Evolutionary conservation across 1,140 invertebrate genomes (phyloP).

Genomic region (Leptestheria dahalacensis): DNA sequence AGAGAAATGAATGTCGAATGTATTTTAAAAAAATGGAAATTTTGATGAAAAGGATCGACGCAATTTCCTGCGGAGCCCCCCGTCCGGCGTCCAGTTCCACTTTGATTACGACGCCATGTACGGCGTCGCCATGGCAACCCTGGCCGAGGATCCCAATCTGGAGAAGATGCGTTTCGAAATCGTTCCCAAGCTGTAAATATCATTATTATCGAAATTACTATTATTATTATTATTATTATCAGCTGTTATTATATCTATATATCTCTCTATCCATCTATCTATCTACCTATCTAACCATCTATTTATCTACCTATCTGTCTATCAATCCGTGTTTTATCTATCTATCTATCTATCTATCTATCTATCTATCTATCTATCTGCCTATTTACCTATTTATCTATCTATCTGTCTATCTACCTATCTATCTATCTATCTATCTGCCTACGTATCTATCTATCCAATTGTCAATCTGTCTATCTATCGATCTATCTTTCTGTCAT

Average conservation of each 20-base stretch:
- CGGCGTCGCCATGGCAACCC: constrained; percentile 80
- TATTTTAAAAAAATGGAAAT: not conserved
- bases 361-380: too few relatives aligned
- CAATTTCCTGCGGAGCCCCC: constrained; percentile 92
- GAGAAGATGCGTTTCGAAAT: constrained; percentile 97
- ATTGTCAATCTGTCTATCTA: too few relatives aligned
- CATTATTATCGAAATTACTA: not conserved
- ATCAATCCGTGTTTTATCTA: too few relatives aligned
- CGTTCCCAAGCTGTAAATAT: constrained; percentile 82
- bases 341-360: too few relatives aligned
- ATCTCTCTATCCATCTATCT: too few relatives aligned
- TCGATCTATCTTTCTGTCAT: too few relatives aligned
- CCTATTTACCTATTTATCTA: too few relatives aligned
- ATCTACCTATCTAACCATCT: too few relatives aligned
- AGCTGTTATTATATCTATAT: constrained; percentile 6
- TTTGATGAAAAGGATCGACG: constrained; percentile 60
- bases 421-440: too few relatives aligned
- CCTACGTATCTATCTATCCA: too few relatives aligned
- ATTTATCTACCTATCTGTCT: too few relatives aligned
- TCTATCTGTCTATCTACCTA: too few relatives aligned
- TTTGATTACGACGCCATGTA: constrained; percentile 86
- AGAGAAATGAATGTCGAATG: not conserved
- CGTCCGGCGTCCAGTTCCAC: constrained; percentile 83
- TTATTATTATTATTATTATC: not conserved
- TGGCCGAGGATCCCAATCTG: constrained; percentile 86